Conservation (phyloP, 2,888 invertebrate genomes). For the Cheilosia vernalis region DNA sequence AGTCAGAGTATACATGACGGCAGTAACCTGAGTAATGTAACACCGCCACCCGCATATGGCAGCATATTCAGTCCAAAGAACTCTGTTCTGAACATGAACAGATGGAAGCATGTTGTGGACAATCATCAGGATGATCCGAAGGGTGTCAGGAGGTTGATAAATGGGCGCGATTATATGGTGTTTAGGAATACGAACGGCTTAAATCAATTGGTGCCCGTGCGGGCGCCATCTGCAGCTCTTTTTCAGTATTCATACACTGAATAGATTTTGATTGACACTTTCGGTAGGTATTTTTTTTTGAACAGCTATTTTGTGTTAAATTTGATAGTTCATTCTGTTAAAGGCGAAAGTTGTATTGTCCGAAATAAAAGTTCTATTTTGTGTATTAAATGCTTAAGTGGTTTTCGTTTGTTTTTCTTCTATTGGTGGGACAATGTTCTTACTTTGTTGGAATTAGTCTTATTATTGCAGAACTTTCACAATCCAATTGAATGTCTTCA, state of each 20-base stretch:
- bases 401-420: too few relatives aligned
- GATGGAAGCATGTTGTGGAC: conserved; percentile 59
- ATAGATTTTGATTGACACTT: conserved; percentile 67
- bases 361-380: conserved; percentile 55
- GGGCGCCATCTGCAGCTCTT: conserved; percentile 90
- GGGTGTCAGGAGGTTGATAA: conserved; percentile 86
- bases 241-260: conserved; percentile 86
- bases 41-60: conserved; percentile 88
- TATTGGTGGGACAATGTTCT: too few relatives aligned
- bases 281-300: not conserved
- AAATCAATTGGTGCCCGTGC: conserved; percentile 88
- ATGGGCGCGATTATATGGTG: conserved; percentile 91
- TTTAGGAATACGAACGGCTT: conserved; percentile 86
- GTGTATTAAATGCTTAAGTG: conserved; percentile 1
- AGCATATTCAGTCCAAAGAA: conserved; percentile 79
- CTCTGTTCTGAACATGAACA: conserved; percentile 39
- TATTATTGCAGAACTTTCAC: too few relatives aligned
- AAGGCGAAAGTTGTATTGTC: conserved; percentile 31
- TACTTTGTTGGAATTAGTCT: too few relatives aligned
- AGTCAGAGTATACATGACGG: conserved; percentile 80
- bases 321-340: not conserved
- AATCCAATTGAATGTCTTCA: too few relatives aligned
- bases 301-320: not conserved
- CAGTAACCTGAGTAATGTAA: conserved; percentile 77
- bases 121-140: conserved; percentile 60